phyloP scores from a whole-genome alignment of 2,113 vertebrate genomes.

The Hyaena hyaena region DNA sequence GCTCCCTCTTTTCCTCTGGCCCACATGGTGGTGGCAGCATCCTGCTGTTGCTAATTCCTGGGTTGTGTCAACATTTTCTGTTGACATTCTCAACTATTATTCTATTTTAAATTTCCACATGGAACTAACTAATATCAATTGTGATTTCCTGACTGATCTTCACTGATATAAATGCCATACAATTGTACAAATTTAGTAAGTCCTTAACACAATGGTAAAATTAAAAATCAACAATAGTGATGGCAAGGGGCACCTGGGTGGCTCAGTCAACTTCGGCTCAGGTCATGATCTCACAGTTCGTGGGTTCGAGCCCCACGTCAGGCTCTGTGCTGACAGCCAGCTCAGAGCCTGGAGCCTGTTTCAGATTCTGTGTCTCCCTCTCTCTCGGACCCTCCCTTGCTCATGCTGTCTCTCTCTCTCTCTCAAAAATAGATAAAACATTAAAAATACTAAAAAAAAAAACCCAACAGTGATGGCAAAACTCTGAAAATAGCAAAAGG shows the following conservation, averaged over 20 bases:
- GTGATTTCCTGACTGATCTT: background rate
- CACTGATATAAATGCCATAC: background rate
- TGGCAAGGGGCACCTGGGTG: too few relatives aligned
- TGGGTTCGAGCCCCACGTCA: too few relatives aligned
- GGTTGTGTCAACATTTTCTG: background rate
- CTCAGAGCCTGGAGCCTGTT: too few relatives aligned
- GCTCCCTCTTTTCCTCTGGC: background rate
- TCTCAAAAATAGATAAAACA: too few relatives aligned
- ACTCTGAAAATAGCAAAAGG: background rate
- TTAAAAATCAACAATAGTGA: background rate
- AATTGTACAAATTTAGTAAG: background rate
- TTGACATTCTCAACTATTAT: background rate
- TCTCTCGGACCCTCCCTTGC: too few relatives aligned
- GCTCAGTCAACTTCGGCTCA: too few relatives aligned
- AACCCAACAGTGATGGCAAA: background rate
- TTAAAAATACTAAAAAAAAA: too few relatives aligned
- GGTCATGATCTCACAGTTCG: too few relatives aligned
- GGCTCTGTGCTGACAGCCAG: too few relatives aligned
- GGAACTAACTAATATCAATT: background rate
- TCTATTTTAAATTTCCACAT: background rate
- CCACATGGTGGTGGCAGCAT: background rate
- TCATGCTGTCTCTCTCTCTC: too few relatives aligned
- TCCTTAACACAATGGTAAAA: background rate
- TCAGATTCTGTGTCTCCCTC: too few relatives aligned
- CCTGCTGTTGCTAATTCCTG: background rate